Conservation (phyloP, 2,113 vertebrate genomes). For the Hylia prasina region DNA sequence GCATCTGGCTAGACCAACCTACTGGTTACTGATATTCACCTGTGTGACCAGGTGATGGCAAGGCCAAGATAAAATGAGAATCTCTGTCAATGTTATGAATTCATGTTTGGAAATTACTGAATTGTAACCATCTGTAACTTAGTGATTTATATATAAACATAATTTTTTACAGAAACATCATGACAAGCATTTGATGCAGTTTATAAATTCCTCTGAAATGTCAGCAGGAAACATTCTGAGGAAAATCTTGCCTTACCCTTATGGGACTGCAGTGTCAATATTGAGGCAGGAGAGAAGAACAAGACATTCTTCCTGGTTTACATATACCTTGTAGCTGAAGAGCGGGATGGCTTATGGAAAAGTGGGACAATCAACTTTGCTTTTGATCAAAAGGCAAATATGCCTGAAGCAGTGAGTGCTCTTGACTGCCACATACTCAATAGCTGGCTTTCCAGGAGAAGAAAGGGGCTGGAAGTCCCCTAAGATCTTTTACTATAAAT, state of each 20-base stretch:
- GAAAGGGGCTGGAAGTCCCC: neutral
- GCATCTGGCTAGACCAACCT: neutral
- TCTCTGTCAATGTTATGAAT: neutral
- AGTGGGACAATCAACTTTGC: neutral
- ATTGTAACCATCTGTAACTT: neutral
- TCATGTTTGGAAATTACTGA: neutral
- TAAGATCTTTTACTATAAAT: neutral
- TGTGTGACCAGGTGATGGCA: neutral
- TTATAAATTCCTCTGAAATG: neutral
- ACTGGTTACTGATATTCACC: neutral
- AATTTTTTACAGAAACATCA: neutral
- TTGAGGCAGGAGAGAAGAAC: neutral
- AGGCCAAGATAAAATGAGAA: neutral
- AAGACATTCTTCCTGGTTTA: neutral
- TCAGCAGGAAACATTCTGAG: neutral
- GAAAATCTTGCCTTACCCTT: neutral
- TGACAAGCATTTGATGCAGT: neutral
- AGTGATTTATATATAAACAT: neutral
- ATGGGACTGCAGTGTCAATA: neutral
- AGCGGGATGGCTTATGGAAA: neutral
- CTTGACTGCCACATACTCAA: neutral
- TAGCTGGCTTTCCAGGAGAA: neutral
- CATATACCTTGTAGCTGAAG: neutral
- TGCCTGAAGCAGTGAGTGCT: neutral
- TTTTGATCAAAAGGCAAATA: constrained; percentile 4